Percentiles rank a stretch among this genome's conserved stretches.
phyloP scores from a whole-genome alignment of 2,888 invertebrate species.

The Dryomyza anilis region DNA sequence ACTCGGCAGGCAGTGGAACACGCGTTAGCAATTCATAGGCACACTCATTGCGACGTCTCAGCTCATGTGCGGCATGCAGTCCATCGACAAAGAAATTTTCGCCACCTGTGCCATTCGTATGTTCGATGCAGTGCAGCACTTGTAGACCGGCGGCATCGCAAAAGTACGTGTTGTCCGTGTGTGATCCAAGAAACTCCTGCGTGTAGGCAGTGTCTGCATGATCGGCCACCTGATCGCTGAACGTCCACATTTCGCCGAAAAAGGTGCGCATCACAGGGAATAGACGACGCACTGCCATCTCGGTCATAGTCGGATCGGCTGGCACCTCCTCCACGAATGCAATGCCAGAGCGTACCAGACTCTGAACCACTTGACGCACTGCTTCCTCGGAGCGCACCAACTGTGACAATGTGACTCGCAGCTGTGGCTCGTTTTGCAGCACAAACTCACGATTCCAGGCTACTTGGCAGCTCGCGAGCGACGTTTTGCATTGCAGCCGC shows the following conservation, averaged over 20 bases:
- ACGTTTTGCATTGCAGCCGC: conserved; percentile 37
- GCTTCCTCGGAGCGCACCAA: conserved; percentile 63
- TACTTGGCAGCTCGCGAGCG: conserved; percentile 49
- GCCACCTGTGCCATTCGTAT: conserved; percentile 69
- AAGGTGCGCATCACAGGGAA: conserved; percentile 72
- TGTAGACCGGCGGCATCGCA: conserved; percentile 73
- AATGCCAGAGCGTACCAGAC: conserved; percentile 56
- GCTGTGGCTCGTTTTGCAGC: conserved; percentile 56
- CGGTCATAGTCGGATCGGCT: conserved; percentile 55
- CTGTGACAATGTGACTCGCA: conserved; percentile 59
- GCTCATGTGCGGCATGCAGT: conserved; percentile 67
- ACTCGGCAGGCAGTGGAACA: conserved; percentile 69
- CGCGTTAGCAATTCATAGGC: conserved; percentile 67
- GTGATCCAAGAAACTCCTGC: conserved; percentile 69
- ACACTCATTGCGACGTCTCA: conserved; percentile 64
- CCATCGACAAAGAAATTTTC: conserved; percentile 78
- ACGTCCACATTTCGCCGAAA: conserved; percentile 77
- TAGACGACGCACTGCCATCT: conserved; percentile 64
- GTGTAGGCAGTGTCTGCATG: conserved; percentile 79
- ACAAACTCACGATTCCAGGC: conserved; percentile 64
- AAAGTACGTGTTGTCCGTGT: conserved; percentile 81
- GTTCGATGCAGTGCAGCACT: conserved; percentile 67
- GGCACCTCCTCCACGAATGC: conserved; percentile 58
- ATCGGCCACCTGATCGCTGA: conserved; percentile 64
- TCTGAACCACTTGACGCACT: conserved; percentile 62